phyloP scores from a whole-genome alignment of 2,888 invertebrate species.

The Patella caerulea region DNA sequence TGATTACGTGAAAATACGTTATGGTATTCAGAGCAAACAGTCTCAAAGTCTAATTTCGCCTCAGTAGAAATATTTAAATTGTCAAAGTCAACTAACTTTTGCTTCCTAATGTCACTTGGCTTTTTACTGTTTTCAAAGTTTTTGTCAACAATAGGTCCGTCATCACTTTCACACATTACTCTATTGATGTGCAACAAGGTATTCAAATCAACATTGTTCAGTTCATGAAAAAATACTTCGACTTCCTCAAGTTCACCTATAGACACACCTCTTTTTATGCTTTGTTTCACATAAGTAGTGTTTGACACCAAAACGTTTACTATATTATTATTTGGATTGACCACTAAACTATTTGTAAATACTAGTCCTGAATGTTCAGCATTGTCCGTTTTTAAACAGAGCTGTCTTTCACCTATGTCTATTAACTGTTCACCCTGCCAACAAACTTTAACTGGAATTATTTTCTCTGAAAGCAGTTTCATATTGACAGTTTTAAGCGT shows the following conservation, averaged over 20 bases:
- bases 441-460: background rate
- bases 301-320: conserved; percentile 1
- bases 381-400: background rate
- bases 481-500: background rate
- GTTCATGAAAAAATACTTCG: background rate
- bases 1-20: background rate
- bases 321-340: background rate
- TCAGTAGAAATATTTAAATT: background rate
- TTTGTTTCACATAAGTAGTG: background rate
- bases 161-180: background rate
- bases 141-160: background rate
- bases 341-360: background rate
- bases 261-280: background rate
- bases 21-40: background rate
- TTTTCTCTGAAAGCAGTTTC: background rate
- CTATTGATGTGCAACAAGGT: background rate
- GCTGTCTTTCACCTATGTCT: background rate
- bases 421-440: background rate
- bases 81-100: background rate
- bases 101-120: background rate
- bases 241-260: conserved; percentile 5
- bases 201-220: background rate
- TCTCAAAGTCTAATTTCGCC: background rate
- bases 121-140: background rate
- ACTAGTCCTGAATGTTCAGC: background rate